phyloP scores from a whole-genome alignment of 2,113 vertebrate species.

The Tachuris rubrigastra region DNA sequence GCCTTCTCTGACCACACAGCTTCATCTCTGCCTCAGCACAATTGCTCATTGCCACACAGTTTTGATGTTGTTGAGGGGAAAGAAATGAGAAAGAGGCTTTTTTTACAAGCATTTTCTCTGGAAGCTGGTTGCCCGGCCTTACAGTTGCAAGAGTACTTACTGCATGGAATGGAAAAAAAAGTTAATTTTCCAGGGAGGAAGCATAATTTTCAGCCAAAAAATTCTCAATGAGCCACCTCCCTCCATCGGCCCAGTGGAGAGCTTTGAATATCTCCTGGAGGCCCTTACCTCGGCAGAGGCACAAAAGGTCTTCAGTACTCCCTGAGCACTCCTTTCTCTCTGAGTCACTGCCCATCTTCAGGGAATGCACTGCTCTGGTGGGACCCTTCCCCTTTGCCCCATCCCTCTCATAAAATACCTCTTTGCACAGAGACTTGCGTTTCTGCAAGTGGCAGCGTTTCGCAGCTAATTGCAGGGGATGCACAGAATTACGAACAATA shows the following conservation, averaged over 20 bases:
- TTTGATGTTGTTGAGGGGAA: not conserved
- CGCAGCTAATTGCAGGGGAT: fast-evolving
- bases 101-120: constrained; percentile 12
- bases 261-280: constrained; percentile 18
- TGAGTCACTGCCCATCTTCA: not conserved
- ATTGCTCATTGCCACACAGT: not conserved
- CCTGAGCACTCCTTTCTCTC: not conserved
- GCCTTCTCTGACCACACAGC: not conserved
- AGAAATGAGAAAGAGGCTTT: not conserved
- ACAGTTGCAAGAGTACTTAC: not conserved
- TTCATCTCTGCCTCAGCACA: not conserved
- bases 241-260: not conserved
- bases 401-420: not conserved
- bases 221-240: not conserved
- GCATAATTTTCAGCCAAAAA: constrained; percentile 43
- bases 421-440: not conserved
- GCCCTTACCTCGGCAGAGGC: not conserved
- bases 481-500: not conserved
- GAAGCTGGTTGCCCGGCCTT: not conserved
- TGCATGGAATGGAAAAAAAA: constrained; percentile 35
- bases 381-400: not conserved
- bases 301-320: not conserved
- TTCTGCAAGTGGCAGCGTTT: not conserved
- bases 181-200: constrained; percentile 45
- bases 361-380: not conserved